A percentile compares a stretch with the other conserved stretches of the same genome.
phyloP scores from a whole-genome alignment of 2,797 vertebrate species.

The Amblyopsis hoosieri region DNA sequence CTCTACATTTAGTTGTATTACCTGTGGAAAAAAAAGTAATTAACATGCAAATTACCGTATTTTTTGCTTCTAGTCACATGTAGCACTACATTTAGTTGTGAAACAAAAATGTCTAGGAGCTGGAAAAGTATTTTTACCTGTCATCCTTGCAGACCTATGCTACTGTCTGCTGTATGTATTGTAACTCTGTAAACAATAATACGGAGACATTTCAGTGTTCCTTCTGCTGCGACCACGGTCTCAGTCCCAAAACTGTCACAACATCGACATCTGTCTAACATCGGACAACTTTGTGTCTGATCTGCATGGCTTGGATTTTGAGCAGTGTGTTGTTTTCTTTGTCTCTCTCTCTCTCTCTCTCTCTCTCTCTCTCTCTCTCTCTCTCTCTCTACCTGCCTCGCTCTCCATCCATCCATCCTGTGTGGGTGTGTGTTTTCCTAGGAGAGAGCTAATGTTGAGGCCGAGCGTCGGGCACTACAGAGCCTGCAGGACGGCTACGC shows the following conservation, averaged over 20 bases:
- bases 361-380: slow-evolving; percentile 31
- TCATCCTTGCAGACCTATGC: not conserved
- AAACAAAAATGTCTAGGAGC: not conserved
- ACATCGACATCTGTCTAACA: slow-evolving; percentile 68
- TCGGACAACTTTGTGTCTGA: slow-evolving; percentile 72
- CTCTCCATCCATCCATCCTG: slow-evolving; percentile 10
- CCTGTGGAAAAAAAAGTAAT: too few species aligned
- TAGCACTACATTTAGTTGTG: not conserved
- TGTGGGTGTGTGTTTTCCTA: slow-evolving; percentile 79
- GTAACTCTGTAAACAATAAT: not conserved
- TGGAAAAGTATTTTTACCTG: not conserved
- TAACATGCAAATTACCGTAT: too few species aligned
- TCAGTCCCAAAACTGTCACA: slow-evolving; percentile 28
- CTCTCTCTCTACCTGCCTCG: slow-evolving; percentile 1
- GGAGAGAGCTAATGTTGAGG: slow-evolving; percentile 95
- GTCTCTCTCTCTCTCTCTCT: slow-evolving; percentile 3
- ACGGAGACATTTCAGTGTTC: not conserved
- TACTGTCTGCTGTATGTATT: not conserved
- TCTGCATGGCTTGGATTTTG: slow-evolving; percentile 72
- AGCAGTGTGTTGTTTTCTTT: slow-evolving; percentile 56
- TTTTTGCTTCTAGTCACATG: too few species aligned
- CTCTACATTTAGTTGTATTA: too few species aligned
- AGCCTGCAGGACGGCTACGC: slow-evolving; percentile 88
- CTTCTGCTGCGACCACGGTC: slow-evolving; percentile 22
- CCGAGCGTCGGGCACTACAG: slow-evolving; percentile 90